These are phyloP conservation scores for Pomatostomus ruficeps DNA, from an alignment of 2,113 vertebrate genomes.

Conservation along the genomic window DNA sequence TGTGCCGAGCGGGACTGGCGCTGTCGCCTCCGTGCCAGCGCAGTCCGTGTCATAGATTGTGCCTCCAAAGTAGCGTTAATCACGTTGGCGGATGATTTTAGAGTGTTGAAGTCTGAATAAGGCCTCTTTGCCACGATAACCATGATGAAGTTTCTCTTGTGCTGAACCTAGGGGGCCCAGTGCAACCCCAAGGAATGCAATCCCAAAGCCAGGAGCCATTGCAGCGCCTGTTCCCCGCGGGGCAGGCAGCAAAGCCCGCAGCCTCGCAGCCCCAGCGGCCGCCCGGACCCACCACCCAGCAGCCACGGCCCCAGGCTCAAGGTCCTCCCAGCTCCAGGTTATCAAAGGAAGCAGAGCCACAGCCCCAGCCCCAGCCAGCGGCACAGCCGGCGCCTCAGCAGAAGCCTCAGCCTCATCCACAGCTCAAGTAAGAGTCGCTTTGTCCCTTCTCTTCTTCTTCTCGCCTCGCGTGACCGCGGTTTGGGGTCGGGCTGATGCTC, in stretches of 20 bases:
- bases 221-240: constrained; percentile 67
- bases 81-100: constrained; percentile 15
- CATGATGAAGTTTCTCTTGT: constrained; percentile 81
- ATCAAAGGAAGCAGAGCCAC: constrained; percentile 82
- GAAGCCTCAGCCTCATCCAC: constrained; percentile 89
- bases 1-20: background rate
- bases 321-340: constrained; percentile 77
- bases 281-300: constrained; percentile 81
- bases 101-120: constrained; percentile 67
- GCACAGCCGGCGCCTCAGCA: constrained; percentile 70
- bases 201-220: constrained; percentile 83
- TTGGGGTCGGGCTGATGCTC: background rate
- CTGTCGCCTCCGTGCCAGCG: background rate
- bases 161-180: constrained; percentile 87
- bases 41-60: background rate
- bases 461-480: background rate
- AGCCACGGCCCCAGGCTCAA: constrained; percentile 81
- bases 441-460: background rate
- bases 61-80: background rate
- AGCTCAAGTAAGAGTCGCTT: constrained; percentile 89
- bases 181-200: constrained; percentile 87
- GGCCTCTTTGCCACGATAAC: constrained; percentile 69
- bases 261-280: constrained; percentile 68
- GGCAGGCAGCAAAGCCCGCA: constrained; percentile 74
- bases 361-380: constrained; percentile 68